Conservation (phyloP, 2,888 invertebrate genomes). For the Brenthis hecate region DNA sequence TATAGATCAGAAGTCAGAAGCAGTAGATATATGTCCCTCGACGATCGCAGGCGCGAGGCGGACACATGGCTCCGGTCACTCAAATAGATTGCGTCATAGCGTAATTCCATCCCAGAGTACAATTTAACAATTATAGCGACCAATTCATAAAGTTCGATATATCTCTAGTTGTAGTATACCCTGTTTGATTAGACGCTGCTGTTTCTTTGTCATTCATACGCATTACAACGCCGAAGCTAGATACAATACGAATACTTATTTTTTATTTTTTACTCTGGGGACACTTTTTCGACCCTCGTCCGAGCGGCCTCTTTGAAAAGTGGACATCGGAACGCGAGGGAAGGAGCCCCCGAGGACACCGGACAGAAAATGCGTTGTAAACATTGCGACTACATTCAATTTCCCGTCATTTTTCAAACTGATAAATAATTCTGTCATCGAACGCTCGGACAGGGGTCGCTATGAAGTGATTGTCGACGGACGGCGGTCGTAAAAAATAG, state of each 20-base stretch:
- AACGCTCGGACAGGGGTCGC: conserved; percentile 81
- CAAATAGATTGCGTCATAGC: conserved; percentile 75
- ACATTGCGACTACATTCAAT: conserved; percentile 84
- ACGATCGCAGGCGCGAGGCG: conserved; percentile 44
- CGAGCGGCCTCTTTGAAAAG: conserved; percentile 82
- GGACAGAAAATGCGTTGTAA: conserved; percentile 83
- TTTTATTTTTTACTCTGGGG: conserved; percentile 81
- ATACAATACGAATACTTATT: conserved; percentile 76
- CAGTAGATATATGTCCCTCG: conserved; percentile 48
- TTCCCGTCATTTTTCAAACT: conserved; percentile 84
- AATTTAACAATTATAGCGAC: conserved; percentile 71
- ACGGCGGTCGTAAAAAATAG: conserved; percentile 79
- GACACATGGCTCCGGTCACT: conserved; percentile 71
- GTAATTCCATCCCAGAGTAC: conserved; percentile 66
- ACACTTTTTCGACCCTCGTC: conserved; percentile 83
- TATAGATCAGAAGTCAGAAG: conserved; percentile 51
- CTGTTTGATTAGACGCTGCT: conserved; percentile 53
- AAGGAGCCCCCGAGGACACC: conserved; percentile 80
- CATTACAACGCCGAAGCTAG: conserved; percentile 72
- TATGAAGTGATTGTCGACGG: conserved; percentile 82
- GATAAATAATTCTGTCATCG: conserved; percentile 84
- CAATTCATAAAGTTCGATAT: conserved; percentile 72
- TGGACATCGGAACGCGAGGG: conserved; percentile 83
- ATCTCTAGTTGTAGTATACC: conserved; percentile 54
- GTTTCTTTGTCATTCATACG: conserved; percentile 74